Conservation (phyloP, 2,888 invertebrate genomes). For the Caenorhabditis uteleia region DNA sequence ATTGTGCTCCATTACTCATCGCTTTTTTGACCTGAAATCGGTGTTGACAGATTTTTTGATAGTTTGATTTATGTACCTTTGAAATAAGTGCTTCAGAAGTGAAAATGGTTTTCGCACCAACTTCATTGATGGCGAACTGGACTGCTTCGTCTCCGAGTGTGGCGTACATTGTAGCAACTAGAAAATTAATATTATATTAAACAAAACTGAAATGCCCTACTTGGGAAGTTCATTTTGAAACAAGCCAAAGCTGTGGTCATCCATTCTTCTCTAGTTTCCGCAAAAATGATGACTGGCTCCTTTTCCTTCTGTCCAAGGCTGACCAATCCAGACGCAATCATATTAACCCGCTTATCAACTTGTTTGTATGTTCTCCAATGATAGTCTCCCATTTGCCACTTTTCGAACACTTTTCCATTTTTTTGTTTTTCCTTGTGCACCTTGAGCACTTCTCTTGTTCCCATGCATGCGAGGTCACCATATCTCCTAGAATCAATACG, state of each 20-base stretch:
- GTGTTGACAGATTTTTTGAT: too few species aligned
- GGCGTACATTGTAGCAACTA: constrained; percentile 93
- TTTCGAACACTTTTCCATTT: constrained; percentile 92
- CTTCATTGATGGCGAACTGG: constrained; percentile 93
- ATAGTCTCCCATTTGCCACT: constrained; percentile 72
- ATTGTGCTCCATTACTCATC: constrained; percentile 55
- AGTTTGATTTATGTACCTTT: constrained; percentile 18
- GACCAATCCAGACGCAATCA: constrained; percentile 77
- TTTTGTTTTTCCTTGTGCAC: constrained; percentile 93
- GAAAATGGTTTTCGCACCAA: constrained; percentile 89
- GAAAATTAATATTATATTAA: constrained; percentile 43
- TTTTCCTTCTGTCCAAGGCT: constrained; percentile 76
- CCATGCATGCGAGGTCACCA: constrained; percentile 68
- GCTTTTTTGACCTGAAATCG: constrained; percentile 48
- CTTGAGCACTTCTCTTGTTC: constrained; percentile 73
- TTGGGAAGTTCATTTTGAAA: constrained; percentile 89
- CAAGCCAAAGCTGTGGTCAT: constrained; percentile 93
- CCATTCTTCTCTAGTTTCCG: constrained; percentile 98
- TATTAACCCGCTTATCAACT: constrained; percentile 51
- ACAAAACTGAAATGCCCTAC: constrained; percentile 70
- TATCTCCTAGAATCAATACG: constrained; percentile 55
- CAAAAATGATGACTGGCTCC: constrained; percentile 83
- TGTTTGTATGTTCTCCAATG: constrained; percentile 56
- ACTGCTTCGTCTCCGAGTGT: constrained; percentile 96
- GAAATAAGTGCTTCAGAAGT: constrained; percentile 84